These are phyloP conservation scores for Engystomops pustulosus DNA, from an alignment of 2,113 vertebrate species.

Conservation along the genomic window DNA sequence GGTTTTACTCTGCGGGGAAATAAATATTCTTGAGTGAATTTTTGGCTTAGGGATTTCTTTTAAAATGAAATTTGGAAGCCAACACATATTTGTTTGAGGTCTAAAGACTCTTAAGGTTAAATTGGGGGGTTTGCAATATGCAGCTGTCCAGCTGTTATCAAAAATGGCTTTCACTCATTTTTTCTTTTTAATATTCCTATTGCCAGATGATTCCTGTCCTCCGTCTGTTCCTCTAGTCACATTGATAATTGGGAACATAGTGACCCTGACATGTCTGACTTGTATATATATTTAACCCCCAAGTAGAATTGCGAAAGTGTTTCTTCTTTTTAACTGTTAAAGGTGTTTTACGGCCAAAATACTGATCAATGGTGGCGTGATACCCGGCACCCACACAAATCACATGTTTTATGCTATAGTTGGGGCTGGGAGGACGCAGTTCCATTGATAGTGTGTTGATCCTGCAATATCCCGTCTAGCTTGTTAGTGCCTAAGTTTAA, in stretches of 20 bases:
- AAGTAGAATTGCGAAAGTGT: neutral
- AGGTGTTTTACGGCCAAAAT: no score
- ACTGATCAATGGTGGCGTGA: no score
- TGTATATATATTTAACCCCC: neutral
- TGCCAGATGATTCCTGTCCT: slow-evolving; percentile 26
- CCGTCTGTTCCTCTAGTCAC: neutral
- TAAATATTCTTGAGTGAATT: slow-evolving; percentile 45
- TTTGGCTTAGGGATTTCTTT: slow-evolving; percentile 49
- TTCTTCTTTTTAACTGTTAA: neutral
- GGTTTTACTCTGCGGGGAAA: slow-evolving; percentile 32
- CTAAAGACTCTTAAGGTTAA: slow-evolving; percentile 39
- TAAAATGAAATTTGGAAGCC: slow-evolving; percentile 35
- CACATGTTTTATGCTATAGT: no score
- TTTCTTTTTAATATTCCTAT: slow-evolving; percentile 32
- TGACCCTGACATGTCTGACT: slow-evolving; percentile 29
- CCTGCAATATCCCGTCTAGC: no score
- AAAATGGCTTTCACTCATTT: slow-evolving; percentile 4
- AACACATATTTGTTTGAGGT: slow-evolving; percentile 36
- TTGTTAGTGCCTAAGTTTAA: no score
- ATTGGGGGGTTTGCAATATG: slow-evolving; percentile 8
- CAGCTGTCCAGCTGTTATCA: slow-evolving; percentile 29
- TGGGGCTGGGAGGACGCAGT: no score
- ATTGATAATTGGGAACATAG: slow-evolving; percentile 15
- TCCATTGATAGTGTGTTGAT: no score
- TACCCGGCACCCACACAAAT: no score